A percentile compares a stretch with the other conserved stretches of the same genome.
These are phyloP conservation scores for Peromyscus eremicus DNA, from an alignment of 2,797 vertebrate genomes.

Conservation along the genomic window DNA sequence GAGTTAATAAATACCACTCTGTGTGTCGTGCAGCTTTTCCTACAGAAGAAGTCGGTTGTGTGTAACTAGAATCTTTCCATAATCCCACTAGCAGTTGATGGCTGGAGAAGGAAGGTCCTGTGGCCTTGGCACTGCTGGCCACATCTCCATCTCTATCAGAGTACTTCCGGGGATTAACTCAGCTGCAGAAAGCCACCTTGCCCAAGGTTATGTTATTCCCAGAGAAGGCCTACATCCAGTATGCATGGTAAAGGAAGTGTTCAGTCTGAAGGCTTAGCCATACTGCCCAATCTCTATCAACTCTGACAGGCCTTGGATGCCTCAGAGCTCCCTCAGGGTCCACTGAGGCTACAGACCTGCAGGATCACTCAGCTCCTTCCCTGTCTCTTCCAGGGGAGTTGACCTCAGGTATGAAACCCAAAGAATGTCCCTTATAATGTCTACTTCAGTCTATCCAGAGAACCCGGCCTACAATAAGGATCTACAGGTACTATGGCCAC, in stretches of 20 bases:
- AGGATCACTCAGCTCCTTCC: not conserved
- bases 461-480: not conserved
- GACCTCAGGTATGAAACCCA: not conserved
- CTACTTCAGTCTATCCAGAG: not conserved
- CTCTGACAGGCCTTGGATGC: not conserved
- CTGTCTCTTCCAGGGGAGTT: not conserved
- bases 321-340: not conserved
- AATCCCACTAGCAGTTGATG: not conserved
- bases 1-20: slow-evolving; percentile 22
- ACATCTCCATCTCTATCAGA: not conserved
- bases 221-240: not conserved
- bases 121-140: not conserved
- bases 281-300: not conserved
- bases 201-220: not conserved
- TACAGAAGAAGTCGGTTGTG: not conserved
- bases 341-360: not conserved
- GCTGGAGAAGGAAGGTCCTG: not conserved
- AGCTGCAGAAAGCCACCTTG: not conserved
- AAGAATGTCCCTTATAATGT: not conserved
- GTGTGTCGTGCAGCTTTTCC: not conserved
- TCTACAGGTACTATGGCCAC: not conserved
- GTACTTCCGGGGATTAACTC: not conserved
- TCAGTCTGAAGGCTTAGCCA: not conserved
- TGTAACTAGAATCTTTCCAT: not conserved
- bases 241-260: not conserved